Conservation (phyloP, 2,113 vertebrate genomes). For the Gymnarchus niloticus region DNA sequence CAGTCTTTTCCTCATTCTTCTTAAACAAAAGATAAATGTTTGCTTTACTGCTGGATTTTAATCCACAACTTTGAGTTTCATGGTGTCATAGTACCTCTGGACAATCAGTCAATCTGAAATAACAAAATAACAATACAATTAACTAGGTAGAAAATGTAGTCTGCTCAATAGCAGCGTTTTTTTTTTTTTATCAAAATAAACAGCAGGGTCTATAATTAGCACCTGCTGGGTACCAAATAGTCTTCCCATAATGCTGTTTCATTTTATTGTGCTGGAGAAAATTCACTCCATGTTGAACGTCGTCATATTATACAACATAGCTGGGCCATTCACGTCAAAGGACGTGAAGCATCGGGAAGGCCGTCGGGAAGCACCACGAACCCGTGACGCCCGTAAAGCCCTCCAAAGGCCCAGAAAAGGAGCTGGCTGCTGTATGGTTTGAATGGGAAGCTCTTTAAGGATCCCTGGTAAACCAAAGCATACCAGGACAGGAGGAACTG, state of each 20-base stretch:
- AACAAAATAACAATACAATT: conserved; percentile 15
- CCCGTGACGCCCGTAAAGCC: not conserved
- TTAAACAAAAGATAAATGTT: not conserved
- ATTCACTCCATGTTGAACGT: not conserved
- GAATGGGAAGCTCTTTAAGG: not conserved
- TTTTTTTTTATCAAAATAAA: conserved; percentile 17
- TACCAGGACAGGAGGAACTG: not conserved
- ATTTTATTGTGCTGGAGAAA: not conserved
- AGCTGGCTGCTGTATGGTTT: not conserved
- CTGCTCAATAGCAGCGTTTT: not conserved
- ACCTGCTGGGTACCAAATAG: conserved; percentile 11
- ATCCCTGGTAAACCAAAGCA: not conserved
- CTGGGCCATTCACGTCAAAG: not conserved
- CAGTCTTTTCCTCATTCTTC: not conserved
- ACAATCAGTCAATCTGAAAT: conserved; percentile 22
- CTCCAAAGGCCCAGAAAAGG: not conserved
- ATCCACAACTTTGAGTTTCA: not conserved
- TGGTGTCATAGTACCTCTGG: conserved; percentile 11
- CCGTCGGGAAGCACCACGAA: not conserved
- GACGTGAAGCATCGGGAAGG: not conserved
- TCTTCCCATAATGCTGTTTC: conserved; percentile 11
- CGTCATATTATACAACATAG: too few relatives aligned
- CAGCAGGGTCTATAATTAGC: conserved; percentile 17
- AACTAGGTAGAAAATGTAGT: not conserved
- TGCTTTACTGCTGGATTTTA: not conserved